Percentiles rank a stretch among this genome's conserved stretches.
Conservation (phyloP, 2,888 invertebrate species). For the Nomada goodeniana region DNA sequence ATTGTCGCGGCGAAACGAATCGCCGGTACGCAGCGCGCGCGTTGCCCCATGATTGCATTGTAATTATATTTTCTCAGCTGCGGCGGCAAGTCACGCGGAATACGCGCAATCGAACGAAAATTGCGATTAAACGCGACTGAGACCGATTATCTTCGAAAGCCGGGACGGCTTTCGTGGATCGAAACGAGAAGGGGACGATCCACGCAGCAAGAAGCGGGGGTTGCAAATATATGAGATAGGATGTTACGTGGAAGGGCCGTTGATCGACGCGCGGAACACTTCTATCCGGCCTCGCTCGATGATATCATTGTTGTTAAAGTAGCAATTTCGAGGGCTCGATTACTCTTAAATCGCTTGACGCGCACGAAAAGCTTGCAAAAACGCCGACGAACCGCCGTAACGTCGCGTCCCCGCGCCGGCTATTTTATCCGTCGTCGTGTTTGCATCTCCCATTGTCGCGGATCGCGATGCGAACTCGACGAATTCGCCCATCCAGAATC, state of each 20-base stretch:
- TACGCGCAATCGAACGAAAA: constrained; percentile 48
- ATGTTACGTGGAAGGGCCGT: constrained; percentile 16
- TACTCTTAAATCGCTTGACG: constrained; percentile 35
- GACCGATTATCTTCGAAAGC: constrained; percentile 53
- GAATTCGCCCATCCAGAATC: no score
- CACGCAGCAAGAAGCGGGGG: not conserved
- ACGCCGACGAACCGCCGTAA: constrained; percentile 52
- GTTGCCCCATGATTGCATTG: constrained; percentile 20
- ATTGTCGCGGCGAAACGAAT: constrained; percentile 20
- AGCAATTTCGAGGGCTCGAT: constrained; percentile 28
- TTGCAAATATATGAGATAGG: constrained; percentile 12
- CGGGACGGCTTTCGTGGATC: constrained; percentile 5
- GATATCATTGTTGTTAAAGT: constrained; percentile 41
- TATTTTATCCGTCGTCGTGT: constrained; percentile 27
- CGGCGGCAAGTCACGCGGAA: constrained; percentile 1
- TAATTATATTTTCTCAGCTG: constrained; percentile 24
- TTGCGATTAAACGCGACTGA: constrained; percentile 48
- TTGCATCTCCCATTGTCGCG: constrained; percentile 48
- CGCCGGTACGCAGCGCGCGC: no score
- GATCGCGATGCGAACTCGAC: no score
- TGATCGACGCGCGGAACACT: constrained; percentile 34
- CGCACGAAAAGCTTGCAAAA: not conserved
- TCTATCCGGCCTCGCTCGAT: constrained; percentile 29
- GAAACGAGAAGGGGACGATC: constrained; percentile 4
- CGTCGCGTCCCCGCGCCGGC: constrained; percentile 1